Base-by-base conservation (phyloP, 2,797 vertebrate species). In the Gorsachius magnificus region DNA sequence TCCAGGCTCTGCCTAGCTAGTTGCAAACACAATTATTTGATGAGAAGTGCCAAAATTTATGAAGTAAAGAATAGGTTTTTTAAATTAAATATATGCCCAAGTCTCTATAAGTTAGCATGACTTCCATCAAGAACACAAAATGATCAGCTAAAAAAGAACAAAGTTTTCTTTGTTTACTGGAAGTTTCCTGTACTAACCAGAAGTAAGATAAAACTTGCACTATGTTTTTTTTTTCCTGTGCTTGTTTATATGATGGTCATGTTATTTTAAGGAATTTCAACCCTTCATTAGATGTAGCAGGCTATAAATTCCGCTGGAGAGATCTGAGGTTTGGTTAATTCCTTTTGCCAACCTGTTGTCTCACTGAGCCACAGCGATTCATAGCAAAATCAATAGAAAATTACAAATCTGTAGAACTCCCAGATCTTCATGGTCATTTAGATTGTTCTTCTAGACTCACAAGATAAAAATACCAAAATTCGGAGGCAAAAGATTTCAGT, bases 241-340 rank as follows among this genome's bases (percentile, higher is more conserved):
- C 31, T 91, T 92, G 54, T 85, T 95, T 95, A 90, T 87, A 56
- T n/a, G n/a, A 80, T 36, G 77, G 65, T 85, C 21, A 69, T 78
- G 68, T 54, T 95, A 89, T 87, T 95, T 87, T 68, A 94, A 85
- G 75, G 11, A 85, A 87, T 71, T 72, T 92, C 88, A 87, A 61
- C n/a, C 5, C 22, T 82, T 87, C 53, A 57, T 66, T 78, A 92
- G 64, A 75, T 41, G 45, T 16, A 89, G 45, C 48, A 87, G 60
- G 41, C 36, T 57, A 83, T 43, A n/a, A 87, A 79, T 68, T 90
- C 45, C 6, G 2, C 28, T 56, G 31, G 29, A 14, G 43, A 87
- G 56, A 83, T 68, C 5, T 43, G 45, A 88, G 6, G 12, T 66
- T n/a, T 70, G 18, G 33, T 54, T 60, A 91, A 84, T 63, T 72